These are phyloP conservation scores for Cyrtorhinus lividipennis DNA, from an alignment of 1,140 invertebrate species.

Conservation along the genomic window DNA sequence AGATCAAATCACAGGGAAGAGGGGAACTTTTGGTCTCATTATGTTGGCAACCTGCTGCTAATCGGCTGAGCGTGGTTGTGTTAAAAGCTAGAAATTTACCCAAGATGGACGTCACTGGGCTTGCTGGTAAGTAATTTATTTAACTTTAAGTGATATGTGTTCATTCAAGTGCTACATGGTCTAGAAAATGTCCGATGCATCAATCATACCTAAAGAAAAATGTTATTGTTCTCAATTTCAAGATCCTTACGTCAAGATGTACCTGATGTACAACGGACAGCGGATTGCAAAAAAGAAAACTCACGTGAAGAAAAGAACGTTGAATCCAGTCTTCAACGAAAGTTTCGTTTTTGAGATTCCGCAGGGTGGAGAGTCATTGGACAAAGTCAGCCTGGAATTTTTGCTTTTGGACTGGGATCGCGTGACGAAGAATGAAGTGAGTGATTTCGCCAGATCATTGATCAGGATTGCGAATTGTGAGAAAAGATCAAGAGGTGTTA, in stretches of 20 bases:
- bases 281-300: slow-evolving; percentile 98
- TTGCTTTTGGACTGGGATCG: slow-evolving; percentile 91
- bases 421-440: slow-evolving; percentile 92
- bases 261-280: slow-evolving; percentile 91
- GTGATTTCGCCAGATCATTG: too few relatives aligned
- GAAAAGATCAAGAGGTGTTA: too few relatives aligned
- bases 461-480: too few relatives aligned
- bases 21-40: slow-evolving; percentile 83
- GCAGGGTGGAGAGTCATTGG: slow-evolving; percentile 58
- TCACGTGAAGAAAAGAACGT: slow-evolving; percentile 92
- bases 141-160: too few relatives aligned
- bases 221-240: too few relatives aligned
- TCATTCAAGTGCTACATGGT: too few relatives aligned
- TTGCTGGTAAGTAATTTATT: slow-evolving; percentile 47
- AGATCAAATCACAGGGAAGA: slow-evolving; percentile 75
- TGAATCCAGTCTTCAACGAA: slow-evolving; percentile 98
- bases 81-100: slow-evolving; percentile 85
- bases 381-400: slow-evolving; percentile 82
- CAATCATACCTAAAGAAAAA: too few relatives aligned
- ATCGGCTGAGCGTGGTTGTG: slow-evolving; percentile 75
- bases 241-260: slow-evolving; percentile 93
- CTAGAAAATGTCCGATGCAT: too few relatives aligned
- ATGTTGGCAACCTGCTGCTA: slow-evolving; percentile 85
- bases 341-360: slow-evolving; percentile 82
- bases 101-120: slow-evolving; percentile 87